Conservation (phyloP, 2,113 vertebrate species). For the Heptranchias perlo region DNA sequence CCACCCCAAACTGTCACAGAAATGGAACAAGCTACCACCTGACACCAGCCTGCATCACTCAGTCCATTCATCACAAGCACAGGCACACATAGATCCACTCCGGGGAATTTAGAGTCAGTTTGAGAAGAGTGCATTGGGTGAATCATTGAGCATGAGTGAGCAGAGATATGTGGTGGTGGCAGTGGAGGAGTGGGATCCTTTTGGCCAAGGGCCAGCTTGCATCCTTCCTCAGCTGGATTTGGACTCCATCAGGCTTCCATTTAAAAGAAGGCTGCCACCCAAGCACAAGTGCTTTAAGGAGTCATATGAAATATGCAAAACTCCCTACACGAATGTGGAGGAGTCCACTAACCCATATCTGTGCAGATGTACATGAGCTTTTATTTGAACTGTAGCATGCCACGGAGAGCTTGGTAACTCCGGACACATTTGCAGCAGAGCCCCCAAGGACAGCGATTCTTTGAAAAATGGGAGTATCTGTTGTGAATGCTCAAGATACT, state of each 20-base stretch:
- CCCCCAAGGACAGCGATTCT: neutral
- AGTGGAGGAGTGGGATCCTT: neutral
- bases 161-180: neutral
- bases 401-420: neutral
- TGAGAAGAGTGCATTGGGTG: neutral
- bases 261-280: neutral
- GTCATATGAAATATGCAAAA: neutral
- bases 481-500: neutral
- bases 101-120: neutral
- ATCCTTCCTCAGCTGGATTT: neutral
- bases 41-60: neutral
- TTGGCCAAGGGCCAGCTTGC: neutral
- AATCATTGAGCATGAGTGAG: neutral
- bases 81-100: neutral
- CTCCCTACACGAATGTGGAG: neutral
- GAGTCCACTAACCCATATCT: neutral
- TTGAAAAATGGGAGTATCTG: neutral
- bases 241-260: neutral
- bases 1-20: neutral
- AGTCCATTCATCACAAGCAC: neutral
- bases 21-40: neutral
- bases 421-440: neutral
- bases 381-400: neutral
- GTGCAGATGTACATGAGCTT: neutral
- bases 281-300: neutral